Evolutionary conservation across 2,797 vertebrate genomes (phyloP), one percentile per base, ranked within the genome.

Genomic region (Oophaga sylvatica): DNA sequence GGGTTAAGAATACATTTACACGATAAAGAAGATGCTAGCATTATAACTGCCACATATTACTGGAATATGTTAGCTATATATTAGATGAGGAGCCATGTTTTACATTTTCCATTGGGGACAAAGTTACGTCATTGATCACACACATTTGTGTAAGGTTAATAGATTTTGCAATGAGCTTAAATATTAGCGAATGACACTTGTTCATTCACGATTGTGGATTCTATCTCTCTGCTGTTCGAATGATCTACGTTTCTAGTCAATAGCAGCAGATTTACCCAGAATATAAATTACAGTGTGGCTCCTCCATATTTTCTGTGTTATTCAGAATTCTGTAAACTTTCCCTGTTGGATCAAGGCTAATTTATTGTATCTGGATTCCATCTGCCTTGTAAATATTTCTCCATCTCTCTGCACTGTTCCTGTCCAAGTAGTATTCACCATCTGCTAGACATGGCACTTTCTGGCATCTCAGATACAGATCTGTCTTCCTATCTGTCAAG

Each of bases 321-420:
- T 78, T 85, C 60, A 53, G 83, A 85, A 53, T 85, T 85, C 41
- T 75, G 70, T 48, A 84, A 75, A 84, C 53, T 22, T 77, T 77
- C 73, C 41, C 59, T 78, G 73, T 60, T 78, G 73, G 83, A 77
- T 65, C 59, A 53, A 56, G 73, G 17, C 83, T 85, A 78, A 85
- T 85, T 85, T 85, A 85, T 85, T 85, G 83, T 77, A 65, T 26
- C 73, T 78, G 59, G 60, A 77, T 85, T 77, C 83, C 83, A 85
- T 85, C 83, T 85, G 83, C 83, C 83, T 85, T 65, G 83, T 35
- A 85, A 85, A 85, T 85, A 77, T 85, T 77, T 62, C 62, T n/a
- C 17, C 73, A 77, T 85, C 60, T 85, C 59, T 35, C 41, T 76
- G 45, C 73, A 78, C 35, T 77, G 73, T 20, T 85, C 19, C 17